These are phyloP conservation scores for Heterotis niloticus DNA, from an alignment of 2,113 vertebrate species.

Conservation along the genomic window DNA sequence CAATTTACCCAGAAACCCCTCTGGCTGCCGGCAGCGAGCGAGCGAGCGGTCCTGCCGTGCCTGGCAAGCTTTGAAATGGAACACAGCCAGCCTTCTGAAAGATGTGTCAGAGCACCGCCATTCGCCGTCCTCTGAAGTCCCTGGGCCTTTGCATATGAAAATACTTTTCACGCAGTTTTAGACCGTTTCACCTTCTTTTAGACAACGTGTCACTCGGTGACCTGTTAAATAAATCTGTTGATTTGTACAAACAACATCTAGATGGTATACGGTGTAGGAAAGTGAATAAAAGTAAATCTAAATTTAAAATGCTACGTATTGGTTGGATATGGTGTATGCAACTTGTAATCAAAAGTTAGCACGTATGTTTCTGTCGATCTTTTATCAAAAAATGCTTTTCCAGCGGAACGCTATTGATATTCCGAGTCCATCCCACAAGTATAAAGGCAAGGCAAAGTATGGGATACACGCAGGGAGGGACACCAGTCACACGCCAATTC, in stretches of 20 bases:
- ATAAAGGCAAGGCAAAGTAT: no score
- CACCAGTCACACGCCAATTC: no score
- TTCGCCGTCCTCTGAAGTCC: not conserved
- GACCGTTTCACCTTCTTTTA: not conserved
- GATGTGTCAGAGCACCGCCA: not conserved
- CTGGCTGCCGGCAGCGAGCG: conserved; percentile 9
- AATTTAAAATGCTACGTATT: no score
- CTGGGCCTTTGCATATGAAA: not conserved
- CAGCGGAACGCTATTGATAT: no score
- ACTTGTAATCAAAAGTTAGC: no score
- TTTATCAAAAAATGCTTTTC: no score
- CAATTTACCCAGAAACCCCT: conserved; percentile 28
- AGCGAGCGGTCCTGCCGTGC: not conserved
- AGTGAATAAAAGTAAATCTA: no score
- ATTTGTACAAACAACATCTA: not conserved
- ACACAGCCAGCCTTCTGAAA: not conserved
- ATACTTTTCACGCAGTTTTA: not conserved
- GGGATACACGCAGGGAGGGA: no score
- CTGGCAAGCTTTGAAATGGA: conserved; percentile 24
- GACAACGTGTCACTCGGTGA: not conserved
- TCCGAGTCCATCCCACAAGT: no score
- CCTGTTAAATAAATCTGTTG: not conserved
- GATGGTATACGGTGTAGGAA: no score
- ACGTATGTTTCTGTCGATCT: no score
- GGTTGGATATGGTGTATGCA: no score